These are phyloP conservation scores for Cylindroiulus punctatus DNA, from an alignment of 2,888 invertebrate genomes.

Conservation along the genomic window DNA sequence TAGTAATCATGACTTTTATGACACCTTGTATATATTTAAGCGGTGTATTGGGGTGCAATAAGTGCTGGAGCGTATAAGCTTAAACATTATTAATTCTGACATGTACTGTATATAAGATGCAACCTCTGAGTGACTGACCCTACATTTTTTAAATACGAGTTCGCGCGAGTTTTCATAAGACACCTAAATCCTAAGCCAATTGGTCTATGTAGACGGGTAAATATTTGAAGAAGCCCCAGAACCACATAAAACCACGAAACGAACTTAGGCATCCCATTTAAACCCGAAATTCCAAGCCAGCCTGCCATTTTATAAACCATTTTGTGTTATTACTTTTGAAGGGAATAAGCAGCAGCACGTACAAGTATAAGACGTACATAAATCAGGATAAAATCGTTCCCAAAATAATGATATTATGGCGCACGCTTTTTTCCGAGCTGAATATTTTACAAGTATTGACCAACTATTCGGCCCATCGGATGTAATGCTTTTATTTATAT, in stretches of 20 bases:
- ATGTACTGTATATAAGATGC: too few species aligned
- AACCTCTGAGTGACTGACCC: too few species aligned
- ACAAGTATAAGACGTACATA: background rate
- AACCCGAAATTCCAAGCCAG: background rate
- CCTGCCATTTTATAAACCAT: background rate
- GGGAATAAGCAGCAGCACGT: background rate
- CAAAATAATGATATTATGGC: constrained; percentile 16
- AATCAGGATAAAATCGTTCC: constrained; percentile 11
- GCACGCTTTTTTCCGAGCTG: background rate
- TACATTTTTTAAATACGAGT: too few species aligned
- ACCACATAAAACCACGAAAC: background rate
- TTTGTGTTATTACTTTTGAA: background rate
- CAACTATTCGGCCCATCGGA: background rate
- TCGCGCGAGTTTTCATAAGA: background rate
- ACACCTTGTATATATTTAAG: too few species aligned
- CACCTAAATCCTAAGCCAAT: background rate
- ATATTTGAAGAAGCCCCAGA: background rate
- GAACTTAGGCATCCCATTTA: background rate
- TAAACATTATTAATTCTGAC: too few species aligned
- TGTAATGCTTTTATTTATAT: background rate
- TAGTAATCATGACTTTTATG: too few species aligned
- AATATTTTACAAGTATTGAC: constrained; percentile 38
- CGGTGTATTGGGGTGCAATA: too few species aligned
- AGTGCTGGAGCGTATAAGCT: too few species aligned
- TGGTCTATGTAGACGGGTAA: background rate